phyloP scores from a whole-genome alignment of 2,113 vertebrate genomes.

The Eleginops maclovinus region DNA sequence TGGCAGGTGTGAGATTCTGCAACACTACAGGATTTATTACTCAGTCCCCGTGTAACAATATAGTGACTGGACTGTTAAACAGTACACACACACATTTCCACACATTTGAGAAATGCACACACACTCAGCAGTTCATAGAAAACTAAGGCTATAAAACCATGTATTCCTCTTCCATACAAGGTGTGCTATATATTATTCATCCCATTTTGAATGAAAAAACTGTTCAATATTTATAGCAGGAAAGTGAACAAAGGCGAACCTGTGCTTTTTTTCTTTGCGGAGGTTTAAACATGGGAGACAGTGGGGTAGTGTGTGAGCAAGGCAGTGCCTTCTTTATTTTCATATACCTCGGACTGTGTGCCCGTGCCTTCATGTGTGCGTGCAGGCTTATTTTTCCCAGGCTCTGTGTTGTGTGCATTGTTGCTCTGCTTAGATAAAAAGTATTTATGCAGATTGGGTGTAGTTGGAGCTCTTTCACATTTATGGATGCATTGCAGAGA shows the following conservation, averaged over 20 bases:
- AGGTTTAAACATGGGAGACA: conserved; percentile 58
- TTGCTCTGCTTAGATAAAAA: conserved; percentile 49
- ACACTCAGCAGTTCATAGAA: conserved; percentile 19
- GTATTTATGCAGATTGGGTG: conserved; percentile 56
- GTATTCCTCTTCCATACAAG: conserved; percentile 44
- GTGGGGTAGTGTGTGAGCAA: conserved; percentile 19
- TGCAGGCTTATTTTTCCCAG: background rate
- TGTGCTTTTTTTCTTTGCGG: conserved; percentile 47
- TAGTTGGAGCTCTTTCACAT: conserved; percentile 53
- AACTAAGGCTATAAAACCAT: conserved; percentile 44
- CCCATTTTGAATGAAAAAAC: conserved; percentile 59
- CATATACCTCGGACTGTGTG: conserved; percentile 11
- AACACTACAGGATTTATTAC: conserved; percentile 6
- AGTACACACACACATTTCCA: background rate
- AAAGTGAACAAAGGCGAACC: conserved; percentile 46
- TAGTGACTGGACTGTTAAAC: conserved; percentile 19
- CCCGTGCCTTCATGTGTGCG: conserved; percentile 11
- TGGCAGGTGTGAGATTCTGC: conserved; percentile 17
- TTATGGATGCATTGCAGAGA: conserved; percentile 32
- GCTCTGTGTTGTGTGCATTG: conserved; percentile 49
- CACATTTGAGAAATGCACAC: background rate
- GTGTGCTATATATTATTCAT: conserved; percentile 71
- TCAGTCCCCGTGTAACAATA: conserved; percentile 1
- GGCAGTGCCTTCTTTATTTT: conserved; percentile 30
- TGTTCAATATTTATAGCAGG: conserved; percentile 67